Evolutionary conservation across 2,888 invertebrate species (phyloP), one percentile per base, ranked within the genome.

Genomic region (Hydriomena furcata): DNA sequence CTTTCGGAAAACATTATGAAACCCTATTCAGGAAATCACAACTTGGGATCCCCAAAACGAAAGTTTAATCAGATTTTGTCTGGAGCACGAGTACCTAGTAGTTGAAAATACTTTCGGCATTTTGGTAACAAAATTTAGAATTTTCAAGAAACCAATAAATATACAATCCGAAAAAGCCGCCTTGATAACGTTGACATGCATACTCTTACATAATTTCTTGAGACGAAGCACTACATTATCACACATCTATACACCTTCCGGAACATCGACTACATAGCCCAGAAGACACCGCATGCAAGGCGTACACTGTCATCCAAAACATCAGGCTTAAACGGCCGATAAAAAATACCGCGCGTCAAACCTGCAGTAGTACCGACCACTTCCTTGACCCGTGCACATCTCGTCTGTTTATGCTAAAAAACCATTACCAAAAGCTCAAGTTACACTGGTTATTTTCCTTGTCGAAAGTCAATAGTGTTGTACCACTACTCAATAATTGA

Each of bases 1-100:
- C 54, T 62, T 20, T 34, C 47, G 7, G 25, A 21, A 47, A 31
- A 59, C 27, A 31, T 60, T 3, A 60, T 65, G 65, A 63, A 65
- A 52, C 60, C 61, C 7, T 63, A 57, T 57, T 49, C 65, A 25
- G 65, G 61, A 31, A 53, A 54, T 32, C 59, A 60, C 38, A 36
- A 55, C 25, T 17, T 10, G 10, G 55, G 53, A 21, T 34, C 47
- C 1, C 47, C 51, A 52, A 46, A 58, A 52, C 41, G 56, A 17
- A 51, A 17, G 31, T 62, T 55, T 48, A 61, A 62, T 43, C 30
- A 56, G 30, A 51, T 4, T 5, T 36, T 61, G 21, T 55, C 55
- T 24, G n/a, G 47, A 21, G 23, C 54, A 35, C 40, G 59, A 5
- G 55, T 58, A 12, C n/a, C n/a, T n/a, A n/a, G 51, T 60, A 13